Conservation (phyloP, 2,888 invertebrate species). For the Seladonia tumulorum region DNA sequence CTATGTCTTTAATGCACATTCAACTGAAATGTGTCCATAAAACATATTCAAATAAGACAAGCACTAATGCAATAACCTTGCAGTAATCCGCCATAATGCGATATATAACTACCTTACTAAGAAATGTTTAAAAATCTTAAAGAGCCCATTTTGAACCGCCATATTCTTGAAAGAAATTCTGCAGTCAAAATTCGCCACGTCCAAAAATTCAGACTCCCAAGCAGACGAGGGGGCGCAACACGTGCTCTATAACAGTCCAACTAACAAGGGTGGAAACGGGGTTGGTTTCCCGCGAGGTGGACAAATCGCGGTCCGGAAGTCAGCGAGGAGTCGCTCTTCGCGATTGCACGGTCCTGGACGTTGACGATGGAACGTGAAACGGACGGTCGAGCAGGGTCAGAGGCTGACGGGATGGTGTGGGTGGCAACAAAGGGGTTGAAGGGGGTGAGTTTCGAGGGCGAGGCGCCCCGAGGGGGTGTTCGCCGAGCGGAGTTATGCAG, state of each 20-base stretch:
- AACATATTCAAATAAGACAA: too few relatives aligned
- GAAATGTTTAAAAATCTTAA: not conserved
- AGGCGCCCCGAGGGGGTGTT: constrained; percentile 72
- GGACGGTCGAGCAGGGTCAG: constrained; percentile 30
- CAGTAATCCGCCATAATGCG: not conserved
- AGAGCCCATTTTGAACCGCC: not conserved
- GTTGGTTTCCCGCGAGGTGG: constrained; percentile 18
- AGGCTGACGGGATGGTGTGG: constrained; percentile 1
- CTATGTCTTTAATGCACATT: too few relatives aligned
- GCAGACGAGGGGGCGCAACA: not conserved
- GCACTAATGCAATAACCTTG: too few relatives aligned
- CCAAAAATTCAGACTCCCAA: not conserved
- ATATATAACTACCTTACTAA: not conserved
- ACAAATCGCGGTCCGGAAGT: constrained; percentile 67
- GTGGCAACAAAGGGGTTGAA: not conserved
- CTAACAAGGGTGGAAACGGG: not conserved
- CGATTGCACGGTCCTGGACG: constrained; percentile 45
- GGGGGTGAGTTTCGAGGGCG: constrained; percentile 61
- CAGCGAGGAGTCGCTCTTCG: constrained; percentile 67
- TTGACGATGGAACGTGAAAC: constrained; percentile 42
- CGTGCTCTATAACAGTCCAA: not conserved
- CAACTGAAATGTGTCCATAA: too few relatives aligned
- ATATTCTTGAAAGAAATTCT: not conserved
- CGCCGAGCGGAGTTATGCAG: constrained; percentile 79
- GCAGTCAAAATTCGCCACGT: not conserved